Evolutionary conservation across 2,888 invertebrate species (phyloP).

Genomic region (Emmelina monodactyla): DNA sequence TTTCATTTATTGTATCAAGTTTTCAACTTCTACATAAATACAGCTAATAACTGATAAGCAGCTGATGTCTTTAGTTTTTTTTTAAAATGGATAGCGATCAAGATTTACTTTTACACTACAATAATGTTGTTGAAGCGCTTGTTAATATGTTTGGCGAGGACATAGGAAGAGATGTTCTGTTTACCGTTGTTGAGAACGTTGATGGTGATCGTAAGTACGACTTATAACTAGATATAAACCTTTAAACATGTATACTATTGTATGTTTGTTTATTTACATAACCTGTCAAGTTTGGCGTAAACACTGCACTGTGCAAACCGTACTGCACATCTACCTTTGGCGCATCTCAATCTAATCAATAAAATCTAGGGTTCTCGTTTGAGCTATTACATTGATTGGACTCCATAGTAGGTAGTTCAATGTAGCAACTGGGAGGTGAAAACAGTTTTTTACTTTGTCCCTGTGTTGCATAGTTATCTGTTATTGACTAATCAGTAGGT

Average conservation of each 20-base stretch:
- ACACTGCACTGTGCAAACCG: no score
- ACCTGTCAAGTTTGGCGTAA: no score
- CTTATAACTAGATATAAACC: background rate
- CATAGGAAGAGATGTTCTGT: slow-evolving; percentile 34
- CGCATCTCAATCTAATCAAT: no score
- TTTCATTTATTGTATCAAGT: no score
- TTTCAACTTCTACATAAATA: no score
- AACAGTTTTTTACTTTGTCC: no score
- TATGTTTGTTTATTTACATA: slow-evolving; percentile 2
- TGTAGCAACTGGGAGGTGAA: no score
- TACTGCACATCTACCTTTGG: background rate
- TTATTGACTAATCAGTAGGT: no score
- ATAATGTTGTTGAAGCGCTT: slow-evolving; percentile 30
- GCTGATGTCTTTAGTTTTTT: no score
- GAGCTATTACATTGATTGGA: background rate
- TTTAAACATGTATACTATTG: background rate
- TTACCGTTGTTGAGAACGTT: slow-evolving; percentile 38
- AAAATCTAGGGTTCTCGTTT: background rate
- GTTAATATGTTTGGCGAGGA: slow-evolving; percentile 36
- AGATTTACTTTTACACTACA: slow-evolving; percentile 3
- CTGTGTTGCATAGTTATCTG: no score
- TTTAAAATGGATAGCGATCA: no score
- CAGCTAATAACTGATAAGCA: no score
- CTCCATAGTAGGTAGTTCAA: background rate
- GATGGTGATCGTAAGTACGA: slow-evolving; percentile 44